Conservation (phyloP, 2,797 vertebrate genomes). For the Mormyrops attenuatus region DNA sequence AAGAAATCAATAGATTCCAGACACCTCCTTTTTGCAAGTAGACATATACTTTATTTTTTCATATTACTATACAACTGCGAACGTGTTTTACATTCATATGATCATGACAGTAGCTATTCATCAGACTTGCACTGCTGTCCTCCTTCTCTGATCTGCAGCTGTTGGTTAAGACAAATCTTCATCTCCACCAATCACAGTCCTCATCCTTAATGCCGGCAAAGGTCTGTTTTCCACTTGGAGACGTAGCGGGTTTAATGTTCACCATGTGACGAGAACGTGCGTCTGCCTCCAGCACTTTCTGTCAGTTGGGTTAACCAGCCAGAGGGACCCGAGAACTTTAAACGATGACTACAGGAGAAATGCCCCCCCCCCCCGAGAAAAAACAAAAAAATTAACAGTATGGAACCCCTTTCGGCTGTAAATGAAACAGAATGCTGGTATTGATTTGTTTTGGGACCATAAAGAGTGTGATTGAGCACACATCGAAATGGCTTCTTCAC, state of each 20-base stretch:
- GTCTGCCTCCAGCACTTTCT: background rate
- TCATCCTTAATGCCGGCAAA: background rate
- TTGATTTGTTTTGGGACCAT: background rate
- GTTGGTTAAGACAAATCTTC: background rate
- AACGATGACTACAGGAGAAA: background rate
- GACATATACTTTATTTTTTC: background rate
- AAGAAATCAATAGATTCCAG: background rate
- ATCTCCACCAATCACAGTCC: background rate
- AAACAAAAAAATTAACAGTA: background rate
- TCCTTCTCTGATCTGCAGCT: background rate
- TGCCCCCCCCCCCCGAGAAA: background rate
- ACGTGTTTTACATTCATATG: background rate
- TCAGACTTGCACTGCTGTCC: background rate
- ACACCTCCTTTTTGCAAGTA: background rate
- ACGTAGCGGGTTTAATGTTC: background rate
- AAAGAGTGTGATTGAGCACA: background rate
- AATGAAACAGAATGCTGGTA: background rate
- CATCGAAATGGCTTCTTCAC: background rate
- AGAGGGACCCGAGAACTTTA: background rate
- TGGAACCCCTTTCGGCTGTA: background rate
- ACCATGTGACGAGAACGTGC: background rate
- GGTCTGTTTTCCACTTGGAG: background rate
- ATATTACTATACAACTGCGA: background rate
- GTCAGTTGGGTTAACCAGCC: background rate
- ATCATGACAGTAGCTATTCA: background rate